Evolutionary conservation across 2,797 vertebrate species (phyloP), one percentile per base, ranked within the genome.

Genomic region (Myotis pilosus): DNA sequence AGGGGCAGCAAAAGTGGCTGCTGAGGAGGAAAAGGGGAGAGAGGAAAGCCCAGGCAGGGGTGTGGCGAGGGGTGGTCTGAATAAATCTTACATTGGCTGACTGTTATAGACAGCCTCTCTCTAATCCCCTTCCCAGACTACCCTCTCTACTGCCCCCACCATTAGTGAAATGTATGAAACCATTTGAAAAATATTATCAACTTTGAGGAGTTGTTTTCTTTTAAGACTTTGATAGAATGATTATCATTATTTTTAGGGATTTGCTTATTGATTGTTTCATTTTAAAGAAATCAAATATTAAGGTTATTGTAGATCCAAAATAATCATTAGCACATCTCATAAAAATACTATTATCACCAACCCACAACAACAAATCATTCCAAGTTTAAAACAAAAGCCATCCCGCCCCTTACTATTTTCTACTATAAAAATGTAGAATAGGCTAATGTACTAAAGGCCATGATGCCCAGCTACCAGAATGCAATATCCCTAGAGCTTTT

Each of bases 221-320:
- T 94, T 80, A 62, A 72, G 19, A 69, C 55, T 9, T 64, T 49
- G 20, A 25, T 88, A 83, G 91, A 83, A 72, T 53, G 60, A 62
- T 57, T 53, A 49, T 5, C 30, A 64, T 76, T 23, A 53, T 76
- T 75, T 44, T 33, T 69, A 68, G 69, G 6, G 20, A 69, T 80
- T 49, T 87, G 15, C 19, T 86, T 81, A 71, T 12, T 75, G 30
- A 66, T 53, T 36, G 38, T 68, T 49, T 62, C 23, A 68, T 66
- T 83, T 84, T 83, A 87, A 91, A 94, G 51, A 92, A 94, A 86
- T 51, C 28, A 75, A 82, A 47, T 15, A 41, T 83, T 81, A 84
- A 82, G 51, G 12, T 87, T 38, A 71, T 19, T 79, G 3, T 82
- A 60, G 47, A 87, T 20, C 12, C 10, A 62, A 94, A 96, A 78